Evolutionary conservation across 2,888 invertebrate genomes (phyloP).

Genomic region (Smittia aterrima): DNA sequence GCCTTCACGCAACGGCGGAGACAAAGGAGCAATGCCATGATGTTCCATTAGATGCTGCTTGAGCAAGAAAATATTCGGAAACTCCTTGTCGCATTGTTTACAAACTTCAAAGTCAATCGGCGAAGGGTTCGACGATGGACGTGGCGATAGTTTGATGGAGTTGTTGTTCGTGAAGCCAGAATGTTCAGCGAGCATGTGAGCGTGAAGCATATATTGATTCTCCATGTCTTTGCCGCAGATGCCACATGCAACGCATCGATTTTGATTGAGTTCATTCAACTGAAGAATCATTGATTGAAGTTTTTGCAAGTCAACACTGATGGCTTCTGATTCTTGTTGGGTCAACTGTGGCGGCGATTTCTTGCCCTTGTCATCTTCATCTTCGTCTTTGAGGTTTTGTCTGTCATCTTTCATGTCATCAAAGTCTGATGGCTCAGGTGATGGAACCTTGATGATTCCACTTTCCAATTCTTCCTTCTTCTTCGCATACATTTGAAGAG

Average conservation of each 20-base stretch:
- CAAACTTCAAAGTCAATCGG: constrained; percentile 47
- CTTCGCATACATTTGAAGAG: constrained; percentile 42
- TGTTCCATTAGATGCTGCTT: constrained; percentile 68
- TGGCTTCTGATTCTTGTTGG: constrained; percentile 58
- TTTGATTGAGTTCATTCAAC: constrained; percentile 74
- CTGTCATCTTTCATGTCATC: constrained; percentile 42
- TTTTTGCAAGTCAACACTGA: constrained; percentile 83
- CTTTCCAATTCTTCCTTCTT: constrained; percentile 47
- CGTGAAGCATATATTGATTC: constrained; percentile 65
- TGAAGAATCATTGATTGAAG: constrained; percentile 88
- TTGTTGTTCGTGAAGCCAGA: constrained; percentile 43
- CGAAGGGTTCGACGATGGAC: constrained; percentile 42
- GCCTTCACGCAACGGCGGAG: constrained; percentile 53
- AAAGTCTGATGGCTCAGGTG: constrained; percentile 45
- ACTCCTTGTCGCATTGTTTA: constrained; percentile 55
- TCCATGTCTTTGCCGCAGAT: constrained; percentile 72
- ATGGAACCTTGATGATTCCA: constrained; percentile 48
- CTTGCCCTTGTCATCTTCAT: constrained; percentile 43
- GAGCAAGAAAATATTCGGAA: constrained; percentile 67
- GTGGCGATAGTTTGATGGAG: constrained; percentile 34
- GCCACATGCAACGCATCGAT: constrained; percentile 60
- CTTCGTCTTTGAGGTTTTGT: constrained; percentile 44
- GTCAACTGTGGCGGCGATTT: constrained; percentile 44
- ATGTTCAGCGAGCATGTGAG: constrained; percentile 53
- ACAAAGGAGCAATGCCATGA: constrained; percentile 57